Evolutionary conservation across 2,113 vertebrate species (phyloP).

Genomic region (Sinocyclocheilus anshuiensis): DNA sequence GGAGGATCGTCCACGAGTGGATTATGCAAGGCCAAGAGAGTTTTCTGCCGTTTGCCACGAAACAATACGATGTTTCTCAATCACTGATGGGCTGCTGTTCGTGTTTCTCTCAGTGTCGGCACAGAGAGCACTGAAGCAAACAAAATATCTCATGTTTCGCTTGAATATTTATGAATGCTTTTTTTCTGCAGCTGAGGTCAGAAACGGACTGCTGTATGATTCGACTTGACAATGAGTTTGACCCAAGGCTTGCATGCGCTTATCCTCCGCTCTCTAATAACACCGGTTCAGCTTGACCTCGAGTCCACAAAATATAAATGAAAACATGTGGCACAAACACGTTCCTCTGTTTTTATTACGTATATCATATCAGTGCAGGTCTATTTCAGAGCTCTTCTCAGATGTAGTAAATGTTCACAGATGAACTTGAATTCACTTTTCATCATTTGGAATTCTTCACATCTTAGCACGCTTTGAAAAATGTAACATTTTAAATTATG

Average conservation of each 20-base stretch:
- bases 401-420: not conserved
- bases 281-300: slow-evolving; percentile 3
- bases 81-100: slow-evolving; percentile 60
- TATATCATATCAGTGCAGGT: not conserved
- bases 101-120: slow-evolving; percentile 55
- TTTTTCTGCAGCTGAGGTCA: slow-evolving; percentile 60
- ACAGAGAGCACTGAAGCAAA: slow-evolving; percentile 54
- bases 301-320: not conserved
- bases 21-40: slow-evolving; percentile 57
- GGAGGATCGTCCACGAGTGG: slow-evolving; percentile 38
- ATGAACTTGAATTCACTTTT: not conserved
- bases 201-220: slow-evolving; percentile 3
- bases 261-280: slow-evolving; percentile 32
- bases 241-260: not conserved
- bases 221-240: slow-evolving; percentile 35
- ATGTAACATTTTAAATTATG: slow-evolving; percentile 24
- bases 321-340: not conserved
- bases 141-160: slow-evolving; percentile 35
- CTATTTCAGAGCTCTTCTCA: not conserved
- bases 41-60: slow-evolving; percentile 19
- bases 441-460: not conserved
- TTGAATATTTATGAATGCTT: slow-evolving; percentile 44
- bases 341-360: not conserved
- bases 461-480: not conserved
- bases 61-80: slow-evolving; percentile 56